Evolutionary conservation across 2,113 vertebrate genomes (phyloP).

Genomic region (Archilochus colubris): DNA sequence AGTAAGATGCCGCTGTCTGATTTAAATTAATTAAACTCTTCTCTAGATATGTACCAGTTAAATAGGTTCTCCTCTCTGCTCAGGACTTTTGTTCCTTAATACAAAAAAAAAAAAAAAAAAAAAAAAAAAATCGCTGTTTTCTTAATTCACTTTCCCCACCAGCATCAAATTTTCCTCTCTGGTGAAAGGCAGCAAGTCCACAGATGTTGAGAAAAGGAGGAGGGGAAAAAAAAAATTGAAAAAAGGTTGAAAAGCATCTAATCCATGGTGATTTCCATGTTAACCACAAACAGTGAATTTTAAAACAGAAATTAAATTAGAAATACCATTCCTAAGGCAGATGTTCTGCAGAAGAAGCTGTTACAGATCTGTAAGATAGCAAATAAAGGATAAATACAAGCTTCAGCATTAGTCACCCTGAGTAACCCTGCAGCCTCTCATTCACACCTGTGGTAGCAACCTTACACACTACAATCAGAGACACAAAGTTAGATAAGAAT

Average conservation of each 20-base stretch:
- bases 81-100: background rate
- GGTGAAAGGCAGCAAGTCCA: background rate
- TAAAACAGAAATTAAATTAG: background rate
- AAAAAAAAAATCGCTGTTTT: background rate
- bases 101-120: background rate
- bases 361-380: background rate
- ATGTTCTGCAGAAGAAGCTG: background rate
- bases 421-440: background rate
- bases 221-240: background rate
- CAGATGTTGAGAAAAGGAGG: no score
- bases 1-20: background rate
- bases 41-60: background rate
- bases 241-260: background rate
- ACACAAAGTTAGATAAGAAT: background rate
- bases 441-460: background rate
- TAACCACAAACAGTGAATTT: background rate
- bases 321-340: background rate
- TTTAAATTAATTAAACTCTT: background rate
- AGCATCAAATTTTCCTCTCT: background rate
- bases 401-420: background rate
- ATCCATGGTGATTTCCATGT: background rate
- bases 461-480: background rate
- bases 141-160: background rate
- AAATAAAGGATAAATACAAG: background rate
- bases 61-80: background rate